Conservation (phyloP, 2,888 invertebrate species). For the Xestia sexstrigata region DNA sequence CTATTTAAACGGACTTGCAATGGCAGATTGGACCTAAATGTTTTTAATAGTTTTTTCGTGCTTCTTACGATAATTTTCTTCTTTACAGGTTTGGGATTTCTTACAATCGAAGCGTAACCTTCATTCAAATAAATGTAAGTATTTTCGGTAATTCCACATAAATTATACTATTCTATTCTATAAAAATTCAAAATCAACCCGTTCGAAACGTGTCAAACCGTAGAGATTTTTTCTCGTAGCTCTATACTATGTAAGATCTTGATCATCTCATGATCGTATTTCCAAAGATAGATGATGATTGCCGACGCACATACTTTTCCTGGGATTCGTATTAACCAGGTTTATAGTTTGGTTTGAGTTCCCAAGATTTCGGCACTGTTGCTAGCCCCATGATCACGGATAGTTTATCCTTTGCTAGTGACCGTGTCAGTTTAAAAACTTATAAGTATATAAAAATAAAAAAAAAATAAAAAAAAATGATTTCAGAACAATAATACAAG, state of each 20-base stretch:
- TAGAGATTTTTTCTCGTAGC: neutral
- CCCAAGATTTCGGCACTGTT: neutral
- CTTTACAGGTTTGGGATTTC: conserved; percentile 8
- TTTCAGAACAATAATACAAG: too few species aligned
- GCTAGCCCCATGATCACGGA: neutral
- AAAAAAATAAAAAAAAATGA: too few species aligned
- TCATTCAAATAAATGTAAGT: conserved; percentile 3
- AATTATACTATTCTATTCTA: neutral
- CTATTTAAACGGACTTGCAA: neutral
- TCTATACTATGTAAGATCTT: neutral
- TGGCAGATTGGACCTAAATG: neutral
- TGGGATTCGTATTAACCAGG: neutral
- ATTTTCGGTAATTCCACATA: neutral
- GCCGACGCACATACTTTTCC: neutral
- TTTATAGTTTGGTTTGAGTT: neutral
- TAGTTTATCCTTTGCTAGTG: neutral
- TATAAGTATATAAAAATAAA: too few species aligned
- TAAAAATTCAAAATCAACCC: neutral
- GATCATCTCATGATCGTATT: neutral
- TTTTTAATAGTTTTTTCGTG: neutral
- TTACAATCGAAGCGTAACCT: neutral
- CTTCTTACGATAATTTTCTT: neutral
- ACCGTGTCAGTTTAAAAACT: neutral
- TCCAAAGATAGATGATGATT: neutral
- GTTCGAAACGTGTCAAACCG: neutral